Base-by-base conservation (phyloP, 2,113 vertebrate species). In the Camelus dromedarius region DNA sequence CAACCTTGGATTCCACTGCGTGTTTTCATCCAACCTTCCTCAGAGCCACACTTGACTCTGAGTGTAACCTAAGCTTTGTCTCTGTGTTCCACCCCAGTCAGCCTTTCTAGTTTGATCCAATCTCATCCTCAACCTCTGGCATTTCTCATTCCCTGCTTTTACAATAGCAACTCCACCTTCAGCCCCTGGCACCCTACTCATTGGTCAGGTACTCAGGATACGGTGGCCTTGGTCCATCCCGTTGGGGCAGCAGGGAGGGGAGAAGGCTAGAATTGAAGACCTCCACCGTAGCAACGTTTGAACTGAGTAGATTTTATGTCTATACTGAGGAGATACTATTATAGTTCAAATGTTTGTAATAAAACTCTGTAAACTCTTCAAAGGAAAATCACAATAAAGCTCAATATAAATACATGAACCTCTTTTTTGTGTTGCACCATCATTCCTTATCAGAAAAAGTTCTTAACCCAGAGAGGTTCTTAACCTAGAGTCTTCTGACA, bases 301-400 rank as follows among this genome's bases (percentile, higher is more conserved):
- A 8, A 66, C 19, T 35, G 2, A 12, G 12, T 32, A 15, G 24
- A 80, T 42, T 95, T 54, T 96, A 16, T n/a, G 46, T 69, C 91
- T 30, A 24, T 22, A n/a, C 12, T 66, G 35, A 84, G 28, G 46
- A 84, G 58, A 58, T 42, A 20, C 20, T 50, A 88, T n/a, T 82
- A 62, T 12, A 67, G 62, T 88, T 95, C 60, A 76, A 97, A 84
- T 72, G 19, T 38, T 95, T 84, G 30, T 69, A 32, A 72, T 76
- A 81, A 92, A 96, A 60, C 4, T 42, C 83, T 93, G 13, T 46
- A 86, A 77, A 60, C 24, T 67, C 69, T 82, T 95, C 64, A 91
- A 93, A 95, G 19, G 15, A 81, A 96, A 97, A 76, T 16, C 38
- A 50, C 14, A 81, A 30, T 52, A 67, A 76, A 88, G 28, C 46